phyloP scores from a whole-genome alignment of 2,113 vertebrate genomes.

The Dolichallabes microphthalmus region DNA sequence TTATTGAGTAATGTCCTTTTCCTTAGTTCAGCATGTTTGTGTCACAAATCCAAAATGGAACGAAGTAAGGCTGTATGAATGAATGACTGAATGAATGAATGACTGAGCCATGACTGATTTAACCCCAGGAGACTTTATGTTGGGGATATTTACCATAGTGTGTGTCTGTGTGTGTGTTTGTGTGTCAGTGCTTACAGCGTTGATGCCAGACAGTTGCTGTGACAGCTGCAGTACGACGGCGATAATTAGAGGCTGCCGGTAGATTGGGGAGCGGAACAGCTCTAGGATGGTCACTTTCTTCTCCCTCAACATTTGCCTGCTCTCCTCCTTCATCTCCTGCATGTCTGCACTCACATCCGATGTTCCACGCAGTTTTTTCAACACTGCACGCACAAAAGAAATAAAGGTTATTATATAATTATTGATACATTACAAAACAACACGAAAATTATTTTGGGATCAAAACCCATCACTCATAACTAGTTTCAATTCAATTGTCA shows the following conservation, averaged over 20 bases:
- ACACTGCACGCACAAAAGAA: slow-evolving; percentile 66
- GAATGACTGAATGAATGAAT: not conserved
- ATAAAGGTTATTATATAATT: not conserved
- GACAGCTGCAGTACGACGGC: slow-evolving; percentile 91
- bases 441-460: not conserved
- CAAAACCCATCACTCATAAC: slow-evolving; percentile 40
- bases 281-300: slow-evolving; percentile 90
- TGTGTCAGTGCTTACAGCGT: slow-evolving; percentile 72
- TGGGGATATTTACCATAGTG: not conserved
- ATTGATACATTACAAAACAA: not conserved
- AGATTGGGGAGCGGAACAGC: slow-evolving; percentile 83
- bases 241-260: slow-evolving; percentile 89
- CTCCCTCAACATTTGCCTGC: slow-evolving; percentile 92
- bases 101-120: not conserved
- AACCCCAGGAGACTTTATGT: not conserved
- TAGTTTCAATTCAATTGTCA: not conserved
- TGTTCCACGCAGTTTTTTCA: slow-evolving; percentile 87
- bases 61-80: not conserved
- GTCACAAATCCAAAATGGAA: not conserved
- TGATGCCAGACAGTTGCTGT: slow-evolving; percentile 95
- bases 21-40: not conserved
- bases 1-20: not conserved
- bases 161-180: not conserved
- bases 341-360: slow-evolving; percentile 85
- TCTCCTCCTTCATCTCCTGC: slow-evolving; percentile 95